Percentiles rank a stretch among this genome's conserved stretches.
Evolutionary conservation across 2,888 invertebrate species (phyloP).

Genomic region (Dione juno): DNA sequence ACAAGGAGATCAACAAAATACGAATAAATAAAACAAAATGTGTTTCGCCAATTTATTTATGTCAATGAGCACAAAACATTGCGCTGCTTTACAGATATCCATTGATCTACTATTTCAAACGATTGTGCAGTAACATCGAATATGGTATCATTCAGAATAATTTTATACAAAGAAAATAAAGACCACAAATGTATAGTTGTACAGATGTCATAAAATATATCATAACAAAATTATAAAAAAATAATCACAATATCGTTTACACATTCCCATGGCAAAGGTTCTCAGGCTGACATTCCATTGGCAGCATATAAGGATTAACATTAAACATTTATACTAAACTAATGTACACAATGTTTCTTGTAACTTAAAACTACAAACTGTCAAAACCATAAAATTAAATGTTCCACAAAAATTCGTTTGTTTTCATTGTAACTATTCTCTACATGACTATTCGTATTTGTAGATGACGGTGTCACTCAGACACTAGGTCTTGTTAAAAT

Average conservation of each 20-base stretch:
- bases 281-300: constrained; percentile 38
- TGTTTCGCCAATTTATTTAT: constrained; percentile 66
- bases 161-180: constrained; percentile 30
- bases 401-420: constrained; percentile 60
- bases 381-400: constrained; percentile 54
- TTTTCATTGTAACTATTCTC: constrained; percentile 60
- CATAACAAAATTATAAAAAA: constrained; percentile 46
- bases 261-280: constrained; percentile 43
- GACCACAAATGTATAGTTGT: constrained; percentile 31
- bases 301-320: constrained; percentile 43
- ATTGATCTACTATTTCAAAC: constrained; percentile 65
- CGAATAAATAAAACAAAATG: constrained; percentile 28
- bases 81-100: constrained; percentile 73
- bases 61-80: constrained; percentile 74
- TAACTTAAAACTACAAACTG: constrained; percentile 60
- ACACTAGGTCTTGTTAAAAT: not conserved
- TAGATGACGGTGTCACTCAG: constrained; percentile 15
- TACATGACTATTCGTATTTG: constrained; percentile 31
- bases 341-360: constrained; percentile 49
- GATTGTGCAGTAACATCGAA: constrained; percentile 73
- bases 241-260: constrained; percentile 33
- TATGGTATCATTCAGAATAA: constrained; percentile 46
- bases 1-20: no score
- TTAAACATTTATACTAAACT: constrained; percentile 51
- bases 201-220: constrained; percentile 44